phyloP scores from a whole-genome alignment of 2,888 invertebrate species.

The Pteria penguin region DNA sequence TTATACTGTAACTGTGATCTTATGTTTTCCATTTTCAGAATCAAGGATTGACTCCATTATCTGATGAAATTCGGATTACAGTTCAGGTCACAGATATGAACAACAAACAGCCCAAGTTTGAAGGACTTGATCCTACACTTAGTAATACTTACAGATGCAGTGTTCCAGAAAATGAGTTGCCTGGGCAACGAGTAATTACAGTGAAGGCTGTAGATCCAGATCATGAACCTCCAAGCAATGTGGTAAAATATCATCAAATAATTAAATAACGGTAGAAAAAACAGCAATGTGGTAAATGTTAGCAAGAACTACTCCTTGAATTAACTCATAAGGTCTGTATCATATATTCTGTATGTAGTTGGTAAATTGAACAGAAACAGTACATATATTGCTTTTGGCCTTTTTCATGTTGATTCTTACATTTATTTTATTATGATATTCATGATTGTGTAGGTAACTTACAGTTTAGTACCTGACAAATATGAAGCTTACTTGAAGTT shows the following conservation, averaged over 20 bases:
- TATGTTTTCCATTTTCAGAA: too few relatives aligned
- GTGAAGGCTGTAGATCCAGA: slow-evolving; percentile 77
- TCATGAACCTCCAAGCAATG: slow-evolving; percentile 66
- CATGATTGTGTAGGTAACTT: slow-evolving; percentile 45
- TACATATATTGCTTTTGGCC: too few relatives aligned
- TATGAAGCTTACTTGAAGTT: slow-evolving; percentile 58
- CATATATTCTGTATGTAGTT: too few relatives aligned
- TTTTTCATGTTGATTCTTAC: too few relatives aligned
- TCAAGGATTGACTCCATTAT: slow-evolving; percentile 72
- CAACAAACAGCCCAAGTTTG: slow-evolving; percentile 98
- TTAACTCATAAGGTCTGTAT: too few relatives aligned
- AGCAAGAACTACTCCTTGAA: too few relatives aligned
- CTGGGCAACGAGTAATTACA: slow-evolving; percentile 91
- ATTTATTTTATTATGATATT: too few relatives aligned
- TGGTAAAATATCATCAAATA: slow-evolving; percentile 56
- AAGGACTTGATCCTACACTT: slow-evolving; percentile 80
- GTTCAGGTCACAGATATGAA: slow-evolving; percentile 97
- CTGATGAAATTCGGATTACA: slow-evolving; percentile 86
- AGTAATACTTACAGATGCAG: slow-evolving; percentile 97
- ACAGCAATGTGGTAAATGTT: too few relatives aligned
- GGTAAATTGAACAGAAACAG: too few relatives aligned
- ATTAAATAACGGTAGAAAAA: too few relatives aligned
- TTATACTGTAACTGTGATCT: too few relatives aligned
- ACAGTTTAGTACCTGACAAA: slow-evolving; percentile 57
- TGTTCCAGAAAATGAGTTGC: slow-evolving; percentile 95